Evolutionary conservation across 2,888 invertebrate genomes (phyloP).

Genomic region (Drosophila quinaria): DNA sequence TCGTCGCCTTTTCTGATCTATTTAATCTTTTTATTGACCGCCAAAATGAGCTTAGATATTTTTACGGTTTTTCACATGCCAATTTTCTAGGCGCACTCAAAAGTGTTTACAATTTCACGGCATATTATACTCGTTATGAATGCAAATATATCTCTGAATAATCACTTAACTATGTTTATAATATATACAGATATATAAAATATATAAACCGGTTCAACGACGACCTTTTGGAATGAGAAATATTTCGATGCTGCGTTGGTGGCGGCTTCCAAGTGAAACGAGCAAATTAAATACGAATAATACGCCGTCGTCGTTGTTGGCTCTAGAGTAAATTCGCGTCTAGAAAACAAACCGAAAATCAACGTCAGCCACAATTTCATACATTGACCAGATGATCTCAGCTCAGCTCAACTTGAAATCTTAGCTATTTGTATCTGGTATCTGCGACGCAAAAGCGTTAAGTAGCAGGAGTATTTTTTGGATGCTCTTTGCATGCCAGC

Average conservation of each 20-base stretch:
- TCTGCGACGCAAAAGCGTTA: slow-evolving; percentile 65
- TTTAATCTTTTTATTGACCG: slow-evolving; percentile 1
- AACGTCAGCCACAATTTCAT: slow-evolving; percentile 1
- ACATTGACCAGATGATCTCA: slow-evolving; percentile 56
- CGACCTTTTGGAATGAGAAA: slow-evolving; percentile 76
- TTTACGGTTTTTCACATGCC: slow-evolving; percentile 19
- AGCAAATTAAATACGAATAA: slow-evolving; percentile 48
- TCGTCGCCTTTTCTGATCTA: neutral
- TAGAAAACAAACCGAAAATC: slow-evolving; percentile 39
- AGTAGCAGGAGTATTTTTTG: slow-evolving; percentile 47
- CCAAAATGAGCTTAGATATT: slow-evolving; percentile 13
- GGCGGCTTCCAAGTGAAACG: slow-evolving; percentile 46
- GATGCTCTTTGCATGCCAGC: slow-evolving; percentile 62
- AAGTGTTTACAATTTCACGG: slow-evolving; percentile 77
- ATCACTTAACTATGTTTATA: slow-evolving; percentile 20
- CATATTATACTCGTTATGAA: slow-evolving; percentile 72
- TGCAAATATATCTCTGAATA: slow-evolving; percentile 59
- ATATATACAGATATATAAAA: slow-evolving; percentile 18
- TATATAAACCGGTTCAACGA: slow-evolving; percentile 67
- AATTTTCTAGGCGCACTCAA: slow-evolving; percentile 41
- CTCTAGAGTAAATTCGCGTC: slow-evolving; percentile 36
- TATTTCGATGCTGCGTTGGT: slow-evolving; percentile 74
- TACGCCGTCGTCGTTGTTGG: slow-evolving; percentile 21
- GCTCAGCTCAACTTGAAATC: slow-evolving; percentile 10
- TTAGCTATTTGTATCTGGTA: slow-evolving; percentile 44